Evolutionary conservation across 2,113 vertebrate species (phyloP).

Genomic region (Orientallactaga bullata): DNA sequence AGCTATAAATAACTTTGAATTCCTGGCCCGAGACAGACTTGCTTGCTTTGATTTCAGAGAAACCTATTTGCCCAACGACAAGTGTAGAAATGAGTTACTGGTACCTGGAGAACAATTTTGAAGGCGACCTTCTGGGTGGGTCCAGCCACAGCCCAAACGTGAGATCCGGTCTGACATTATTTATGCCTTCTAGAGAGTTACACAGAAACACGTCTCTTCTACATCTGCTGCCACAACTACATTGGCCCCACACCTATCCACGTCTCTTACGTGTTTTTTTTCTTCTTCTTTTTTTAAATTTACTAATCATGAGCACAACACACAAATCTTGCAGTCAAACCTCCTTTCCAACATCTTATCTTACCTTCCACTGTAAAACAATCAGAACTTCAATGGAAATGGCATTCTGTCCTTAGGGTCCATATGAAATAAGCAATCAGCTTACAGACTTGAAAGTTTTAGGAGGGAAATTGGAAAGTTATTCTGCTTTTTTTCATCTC

Average conservation of each 20-base stretch:
- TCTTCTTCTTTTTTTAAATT: background rate
- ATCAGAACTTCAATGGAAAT: background rate
- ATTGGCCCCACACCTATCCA: background rate
- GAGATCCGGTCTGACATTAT: background rate
- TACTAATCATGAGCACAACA: background rate
- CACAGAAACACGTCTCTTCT: background rate
- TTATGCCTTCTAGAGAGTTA: background rate
- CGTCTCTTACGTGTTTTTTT: background rate
- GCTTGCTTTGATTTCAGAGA: constrained; percentile 44
- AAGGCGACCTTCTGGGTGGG: background rate
- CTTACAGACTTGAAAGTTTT: background rate
- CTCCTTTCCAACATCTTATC: background rate
- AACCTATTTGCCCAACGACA: background rate
- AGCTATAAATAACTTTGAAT: constrained; percentile 15
- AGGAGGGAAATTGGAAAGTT: background rate
- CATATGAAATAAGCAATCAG: background rate
- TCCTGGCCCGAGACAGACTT: constrained; percentile 9
- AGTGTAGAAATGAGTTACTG: background rate
- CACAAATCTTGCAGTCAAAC: background rate
- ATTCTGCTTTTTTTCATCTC: background rate
- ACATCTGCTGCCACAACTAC: background rate
- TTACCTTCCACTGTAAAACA: constrained; percentile 42
- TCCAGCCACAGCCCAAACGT: background rate
- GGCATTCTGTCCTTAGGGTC: background rate
- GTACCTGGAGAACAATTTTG: background rate